Conservation (phyloP, 1,140 invertebrate genomes). For the Anagrus nilaparvatae region DNA sequence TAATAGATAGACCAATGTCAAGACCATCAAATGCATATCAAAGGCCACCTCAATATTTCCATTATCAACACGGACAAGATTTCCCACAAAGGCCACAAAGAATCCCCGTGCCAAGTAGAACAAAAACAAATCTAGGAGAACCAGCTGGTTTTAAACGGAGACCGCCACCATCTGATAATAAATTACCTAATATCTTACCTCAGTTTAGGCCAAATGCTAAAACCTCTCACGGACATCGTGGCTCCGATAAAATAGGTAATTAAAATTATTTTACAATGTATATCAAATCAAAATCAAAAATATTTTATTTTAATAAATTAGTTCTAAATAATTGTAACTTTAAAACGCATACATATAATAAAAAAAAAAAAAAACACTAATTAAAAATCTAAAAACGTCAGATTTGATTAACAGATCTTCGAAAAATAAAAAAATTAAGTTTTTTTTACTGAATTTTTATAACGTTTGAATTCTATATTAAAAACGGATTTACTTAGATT, state of each 20-base stretch:
- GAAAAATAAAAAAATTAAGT: no score
- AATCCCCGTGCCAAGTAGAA: constrained; percentile 23
- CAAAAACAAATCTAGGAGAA: constrained; percentile 34
- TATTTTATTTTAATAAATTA: no score
- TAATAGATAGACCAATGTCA: constrained; percentile 13
- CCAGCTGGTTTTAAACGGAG: constrained; percentile 34
- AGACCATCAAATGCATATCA: constrained; percentile 25
- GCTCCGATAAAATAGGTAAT: constrained; percentile 30
- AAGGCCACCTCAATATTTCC: constrained; percentile 25
- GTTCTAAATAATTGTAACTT: no score
- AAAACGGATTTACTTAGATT: no score
- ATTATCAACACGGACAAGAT: constrained; percentile 22
- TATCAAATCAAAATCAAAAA: no score
- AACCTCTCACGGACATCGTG: constrained; percentile 43
- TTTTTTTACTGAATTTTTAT: no score
- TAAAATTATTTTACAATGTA: background rate
- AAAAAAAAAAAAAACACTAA: no score
- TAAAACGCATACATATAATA: no score
- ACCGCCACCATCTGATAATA: constrained; percentile 33
- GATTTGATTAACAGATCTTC: no score
- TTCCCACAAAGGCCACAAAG: constrained; percentile 24
- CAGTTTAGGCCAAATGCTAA: constrained; percentile 60
- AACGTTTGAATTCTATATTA: no score
- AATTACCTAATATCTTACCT: constrained; percentile 58
- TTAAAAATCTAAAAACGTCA: no score